Conservation (phyloP, 2,113 vertebrate genomes). For the Taxidea taxus region DNA sequence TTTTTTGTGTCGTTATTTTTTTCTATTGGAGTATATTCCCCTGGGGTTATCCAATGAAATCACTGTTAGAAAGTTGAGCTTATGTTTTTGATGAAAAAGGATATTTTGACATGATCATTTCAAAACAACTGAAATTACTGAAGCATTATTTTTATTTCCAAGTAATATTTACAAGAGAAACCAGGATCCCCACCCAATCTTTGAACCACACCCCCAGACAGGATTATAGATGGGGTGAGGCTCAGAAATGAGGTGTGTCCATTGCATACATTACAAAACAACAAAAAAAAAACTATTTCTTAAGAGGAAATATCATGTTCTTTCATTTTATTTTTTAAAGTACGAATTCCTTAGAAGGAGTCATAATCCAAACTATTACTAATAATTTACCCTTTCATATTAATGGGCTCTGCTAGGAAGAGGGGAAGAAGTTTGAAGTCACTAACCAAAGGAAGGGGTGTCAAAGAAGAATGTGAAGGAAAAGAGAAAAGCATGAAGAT, state of each 20-base stretch:
- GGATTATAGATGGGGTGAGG: not conserved
- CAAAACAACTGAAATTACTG: slow-evolving; percentile 60
- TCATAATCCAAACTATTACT: not conserved
- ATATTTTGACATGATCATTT: slow-evolving; percentile 51
- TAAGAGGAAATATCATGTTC: slow-evolving; percentile 14
- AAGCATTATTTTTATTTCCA: slow-evolving; percentile 54
- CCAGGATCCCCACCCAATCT: slow-evolving; percentile 37
- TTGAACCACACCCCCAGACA: not conserved
- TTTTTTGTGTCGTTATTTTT: not conserved
- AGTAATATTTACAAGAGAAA: slow-evolving; percentile 47
- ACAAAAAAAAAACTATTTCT: not conserved
- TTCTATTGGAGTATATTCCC: not conserved
- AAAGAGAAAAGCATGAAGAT: not conserved
- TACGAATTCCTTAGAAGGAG: not conserved
- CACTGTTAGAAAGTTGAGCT: slow-evolving; percentile 43
- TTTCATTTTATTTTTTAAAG: slow-evolving; percentile 27
- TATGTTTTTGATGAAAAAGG: slow-evolving; percentile 47
- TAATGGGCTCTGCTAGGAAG: not conserved
- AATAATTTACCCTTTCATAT: not conserved
- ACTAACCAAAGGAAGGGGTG: not conserved
- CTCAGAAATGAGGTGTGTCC: slow-evolving; percentile 31
- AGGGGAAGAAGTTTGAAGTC: not conserved
- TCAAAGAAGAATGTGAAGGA: not conserved
- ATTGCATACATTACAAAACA: not conserved
- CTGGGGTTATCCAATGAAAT: slow-evolving; percentile 22